These are phyloP conservation scores for Dione juno DNA, from an alignment of 2,888 invertebrate genomes.

Conservation along the genomic window DNA sequence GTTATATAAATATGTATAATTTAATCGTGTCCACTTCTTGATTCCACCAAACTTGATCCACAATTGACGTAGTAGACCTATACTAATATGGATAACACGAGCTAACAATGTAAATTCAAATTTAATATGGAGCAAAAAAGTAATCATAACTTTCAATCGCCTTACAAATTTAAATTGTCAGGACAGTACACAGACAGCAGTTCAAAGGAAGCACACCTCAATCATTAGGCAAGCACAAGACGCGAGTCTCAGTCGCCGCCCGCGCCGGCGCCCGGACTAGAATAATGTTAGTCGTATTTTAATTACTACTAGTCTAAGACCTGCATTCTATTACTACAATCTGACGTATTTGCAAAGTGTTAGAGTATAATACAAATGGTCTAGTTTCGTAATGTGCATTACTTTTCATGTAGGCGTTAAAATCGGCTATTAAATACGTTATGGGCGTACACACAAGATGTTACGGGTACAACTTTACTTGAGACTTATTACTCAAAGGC, in stretches of 20 bases:
- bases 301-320: constrained; percentile 56
- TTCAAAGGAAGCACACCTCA: constrained; percentile 33
- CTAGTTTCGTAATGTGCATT: constrained; percentile 28
- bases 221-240: constrained; percentile 44
- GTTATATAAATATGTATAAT: no score
- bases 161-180: not conserved
- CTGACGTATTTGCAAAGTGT: constrained; percentile 55
- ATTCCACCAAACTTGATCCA: no score
- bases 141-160: no score
- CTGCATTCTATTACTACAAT: constrained; percentile 46
- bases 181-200: constrained; percentile 1
- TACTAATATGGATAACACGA: no score
- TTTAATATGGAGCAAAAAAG: no score
- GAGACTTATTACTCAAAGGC: no score
- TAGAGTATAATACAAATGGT: constrained; percentile 49
- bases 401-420: constrained; percentile 5
- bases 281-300: constrained; percentile 52
- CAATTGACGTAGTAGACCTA: no score
- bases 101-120: no score
- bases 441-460: not conserved
- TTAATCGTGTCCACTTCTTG: no score
- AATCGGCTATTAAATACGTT: not conserved
- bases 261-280: constrained; percentile 52
- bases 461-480: no score
- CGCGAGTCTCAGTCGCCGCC: constrained; percentile 48